Evolutionary conservation across 2,113 vertebrate genomes (phyloP).

Genomic region (Bubalus kerabau): DNA sequence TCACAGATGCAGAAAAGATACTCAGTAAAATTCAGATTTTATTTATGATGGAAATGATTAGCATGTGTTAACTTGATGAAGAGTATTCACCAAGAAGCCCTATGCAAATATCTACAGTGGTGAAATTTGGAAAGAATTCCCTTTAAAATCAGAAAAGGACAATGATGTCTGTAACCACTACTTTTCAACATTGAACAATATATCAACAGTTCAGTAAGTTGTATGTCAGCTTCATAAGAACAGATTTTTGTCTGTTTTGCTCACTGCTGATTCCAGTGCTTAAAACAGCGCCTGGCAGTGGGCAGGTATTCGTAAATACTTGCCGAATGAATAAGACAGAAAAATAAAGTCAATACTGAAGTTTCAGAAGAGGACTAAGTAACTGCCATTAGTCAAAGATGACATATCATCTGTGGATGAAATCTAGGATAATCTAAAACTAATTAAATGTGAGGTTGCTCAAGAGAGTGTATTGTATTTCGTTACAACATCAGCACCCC

Average conservation of each 20-base stretch:
- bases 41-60: not conserved
- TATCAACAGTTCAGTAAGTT: accelerated
- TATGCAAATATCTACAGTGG: too few relatives aligned
- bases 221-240: not conserved
- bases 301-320: too few relatives aligned
- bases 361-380: not conserved
- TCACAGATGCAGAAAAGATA: not conserved
- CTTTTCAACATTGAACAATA: not conserved
- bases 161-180: accelerated
- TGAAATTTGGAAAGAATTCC: not conserved
- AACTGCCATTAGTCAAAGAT: not conserved
- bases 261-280: not conserved
- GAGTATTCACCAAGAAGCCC: not conserved
- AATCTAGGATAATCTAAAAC: not conserved
- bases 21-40: not conserved
- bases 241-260: not conserved
- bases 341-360: not conserved
- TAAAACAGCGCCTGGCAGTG: not conserved
- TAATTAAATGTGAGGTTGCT: not conserved
- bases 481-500: not conserved
- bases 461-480: not conserved
- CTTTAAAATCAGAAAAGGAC: not conserved
- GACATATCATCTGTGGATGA: not conserved
- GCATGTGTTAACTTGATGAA: not conserved
- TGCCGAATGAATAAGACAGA: not conserved